phyloP scores from a whole-genome alignment of 2,797 vertebrate species.

The Ctenopoma multispine region DNA sequence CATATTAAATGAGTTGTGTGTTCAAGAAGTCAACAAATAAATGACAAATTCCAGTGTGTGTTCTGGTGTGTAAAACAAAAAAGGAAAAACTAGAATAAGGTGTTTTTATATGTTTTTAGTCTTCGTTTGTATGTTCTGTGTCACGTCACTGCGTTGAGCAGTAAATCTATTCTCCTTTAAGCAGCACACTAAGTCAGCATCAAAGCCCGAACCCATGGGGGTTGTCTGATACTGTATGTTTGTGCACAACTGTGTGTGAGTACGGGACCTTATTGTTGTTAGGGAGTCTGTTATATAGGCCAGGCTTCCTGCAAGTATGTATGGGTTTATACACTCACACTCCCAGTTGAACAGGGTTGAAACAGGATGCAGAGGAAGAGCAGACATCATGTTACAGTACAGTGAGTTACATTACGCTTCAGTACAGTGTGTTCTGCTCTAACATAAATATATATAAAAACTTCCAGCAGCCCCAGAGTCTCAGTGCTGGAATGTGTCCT shows the following conservation, averaged over 20 bases:
- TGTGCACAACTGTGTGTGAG: background rate
- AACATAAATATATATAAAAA: no score
- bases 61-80: background rate
- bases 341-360: background rate
- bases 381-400: constrained; percentile 2
- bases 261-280: background rate
- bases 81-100: constrained; percentile 1
- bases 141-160: constrained; percentile 1
- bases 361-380: constrained; percentile 29
- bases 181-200: no score
- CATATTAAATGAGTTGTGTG: constrained; percentile 15
- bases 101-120: no score
- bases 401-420: constrained; percentile 9
- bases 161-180: constrained; percentile 10
- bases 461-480: background rate
- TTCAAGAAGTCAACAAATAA: no score
- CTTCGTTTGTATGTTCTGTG: no score
- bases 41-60: constrained; percentile 5
- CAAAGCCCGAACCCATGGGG: no score
- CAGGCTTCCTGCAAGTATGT: no score
- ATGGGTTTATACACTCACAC: no score
- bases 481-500: constrained; percentile 36
- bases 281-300: background rate
- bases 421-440: constrained; percentile 41
- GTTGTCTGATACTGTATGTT: no score